phyloP scores from a whole-genome alignment of 2,113 vertebrate species.

The Pachycephala philippinensis region DNA sequence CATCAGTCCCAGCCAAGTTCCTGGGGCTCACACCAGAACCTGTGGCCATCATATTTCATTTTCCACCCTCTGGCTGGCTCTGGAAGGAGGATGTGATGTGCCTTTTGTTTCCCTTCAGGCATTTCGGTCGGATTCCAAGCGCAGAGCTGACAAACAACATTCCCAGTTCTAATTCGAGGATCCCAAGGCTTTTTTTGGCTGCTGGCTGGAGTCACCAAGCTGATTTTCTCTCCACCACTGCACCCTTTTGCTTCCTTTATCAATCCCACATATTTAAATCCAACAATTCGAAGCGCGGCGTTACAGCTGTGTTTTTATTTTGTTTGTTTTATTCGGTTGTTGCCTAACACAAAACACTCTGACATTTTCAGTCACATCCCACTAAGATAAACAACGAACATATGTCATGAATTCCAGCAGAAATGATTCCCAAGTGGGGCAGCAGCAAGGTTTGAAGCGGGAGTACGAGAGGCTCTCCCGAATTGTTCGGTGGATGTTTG shows the following conservation, averaged over 20 bases:
- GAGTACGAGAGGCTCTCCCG: background rate
- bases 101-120: conserved; percentile 19
- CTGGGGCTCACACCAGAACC: conserved; percentile 42
- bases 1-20: conserved; percentile 13
- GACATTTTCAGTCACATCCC: conserved; percentile 56
- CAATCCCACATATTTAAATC: background rate
- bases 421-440: conserved; percentile 47
- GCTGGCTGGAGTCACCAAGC: background rate
- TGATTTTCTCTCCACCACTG: conserved; percentile 22
- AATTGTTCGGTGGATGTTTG: background rate
- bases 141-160: conserved; percentile 19
- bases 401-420: conserved; percentile 52
- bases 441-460: background rate
- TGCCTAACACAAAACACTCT: conserved; percentile 60
- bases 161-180: background rate
- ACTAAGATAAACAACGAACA: conserved; percentile 61
- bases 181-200: conserved; percentile 1
- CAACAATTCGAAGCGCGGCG: background rate
- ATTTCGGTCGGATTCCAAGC: background rate
- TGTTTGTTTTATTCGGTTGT: conserved; percentile 58
- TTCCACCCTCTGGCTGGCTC: background rate
- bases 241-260: conserved; percentile 41
- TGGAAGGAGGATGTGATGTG: background rate
- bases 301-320: conserved; percentile 64
- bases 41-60: conserved; percentile 3